These are phyloP conservation scores for Rissa tridactyla DNA, from an alignment of 2,113 vertebrate species.

Conservation along the genomic window DNA sequence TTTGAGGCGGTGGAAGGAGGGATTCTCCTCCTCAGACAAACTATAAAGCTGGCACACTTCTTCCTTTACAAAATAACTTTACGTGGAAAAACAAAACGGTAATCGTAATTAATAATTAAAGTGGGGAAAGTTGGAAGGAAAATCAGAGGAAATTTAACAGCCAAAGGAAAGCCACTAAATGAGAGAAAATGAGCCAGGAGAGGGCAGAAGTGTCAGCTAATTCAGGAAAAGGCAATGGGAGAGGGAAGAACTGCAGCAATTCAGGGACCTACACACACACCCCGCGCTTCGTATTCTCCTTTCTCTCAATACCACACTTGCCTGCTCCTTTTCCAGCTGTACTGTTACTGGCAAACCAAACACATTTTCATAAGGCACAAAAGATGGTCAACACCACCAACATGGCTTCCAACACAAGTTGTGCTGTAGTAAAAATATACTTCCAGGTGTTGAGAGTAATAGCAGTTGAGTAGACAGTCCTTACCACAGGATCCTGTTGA, in stretches of 20 bases:
- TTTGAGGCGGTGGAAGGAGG: fast-evolving
- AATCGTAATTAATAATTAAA: background rate
- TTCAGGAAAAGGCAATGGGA: background rate
- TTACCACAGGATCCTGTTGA: background rate
- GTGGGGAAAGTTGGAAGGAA: background rate
- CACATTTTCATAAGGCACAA: background rate
- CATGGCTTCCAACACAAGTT: background rate
- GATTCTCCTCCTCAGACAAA: background rate
- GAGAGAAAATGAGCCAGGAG: background rate
- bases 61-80: background rate
- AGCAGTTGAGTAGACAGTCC: background rate
- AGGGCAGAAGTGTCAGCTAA: background rate
- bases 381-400: background rate
- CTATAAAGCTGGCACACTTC: background rate
- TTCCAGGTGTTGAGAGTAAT: background rate
- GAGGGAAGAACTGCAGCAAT: background rate
- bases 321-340: background rate
- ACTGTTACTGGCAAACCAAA: background rate
- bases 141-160: background rate
- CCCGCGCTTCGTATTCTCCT: background rate
- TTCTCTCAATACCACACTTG: background rate
- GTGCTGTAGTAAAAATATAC: background rate
- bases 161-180: background rate
- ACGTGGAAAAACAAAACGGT: background rate
- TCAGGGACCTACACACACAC: background rate